Evolutionary conservation across 2,888 invertebrate genomes (phyloP), one percentile per base, ranked within the genome.

Genomic region (Gonocerus acuteangulatus): DNA sequence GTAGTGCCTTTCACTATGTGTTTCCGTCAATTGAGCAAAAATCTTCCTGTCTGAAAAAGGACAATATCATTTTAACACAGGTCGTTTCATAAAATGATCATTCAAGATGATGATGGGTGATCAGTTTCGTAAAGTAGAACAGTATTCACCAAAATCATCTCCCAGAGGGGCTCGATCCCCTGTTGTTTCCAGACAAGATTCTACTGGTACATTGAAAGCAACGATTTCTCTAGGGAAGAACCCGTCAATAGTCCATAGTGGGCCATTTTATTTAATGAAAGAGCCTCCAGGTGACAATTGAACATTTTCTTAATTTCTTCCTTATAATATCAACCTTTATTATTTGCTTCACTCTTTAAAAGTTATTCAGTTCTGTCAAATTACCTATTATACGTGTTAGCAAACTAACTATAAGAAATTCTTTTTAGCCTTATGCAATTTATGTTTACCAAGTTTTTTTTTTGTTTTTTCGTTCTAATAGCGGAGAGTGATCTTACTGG

Each of bases 261-360:
- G 95, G 72, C 95, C 95, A 71, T 96, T 96, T 78, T 96, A 96
- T 80, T 86, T 96, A 75, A 91, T 95, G 87, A 94, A 93, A 81
- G 94, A 94, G 78, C 89, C 91, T 72, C 92, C 92, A 79, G 87
- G 91, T 89, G 79, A 44, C 45, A 15, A 27, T 32, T 15, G 16
- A 51, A 13, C 36, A 52, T 21, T n/a, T 36, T 7, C 36, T 34
- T 1, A 34, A 51, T 36, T 2, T 39, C 22, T 11, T 18, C 1
- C 11, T 18, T 11, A 27, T 39, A 6, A 15, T 51, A 18, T n/a
- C 7, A 19, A 32, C 1, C 34, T 7, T 27, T 1, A 27, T 9
- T 36, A 1, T 18, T 34, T n/a, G 15, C 6, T 7, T 9, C 11
- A 32, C 1, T n/a, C n/a, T n/a, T 36, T 21, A 2, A 1, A 32